Percentiles rank a stretch among this genome's conserved stretches.
Evolutionary conservation across 2,797 vertebrate species (phyloP).

Genomic region (Siniperca obscura): DNA sequence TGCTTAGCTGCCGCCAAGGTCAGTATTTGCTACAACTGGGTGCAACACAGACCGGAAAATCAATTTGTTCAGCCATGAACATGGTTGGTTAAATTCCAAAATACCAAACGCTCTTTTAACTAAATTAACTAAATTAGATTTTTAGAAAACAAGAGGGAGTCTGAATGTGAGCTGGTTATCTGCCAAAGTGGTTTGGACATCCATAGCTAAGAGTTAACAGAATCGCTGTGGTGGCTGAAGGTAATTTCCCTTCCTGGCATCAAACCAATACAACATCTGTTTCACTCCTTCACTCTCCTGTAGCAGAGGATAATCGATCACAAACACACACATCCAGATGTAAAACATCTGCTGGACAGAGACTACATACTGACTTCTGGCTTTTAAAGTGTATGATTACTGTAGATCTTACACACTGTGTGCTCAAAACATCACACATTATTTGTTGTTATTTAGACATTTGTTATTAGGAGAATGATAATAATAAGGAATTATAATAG

Average conservation of each 20-base stretch:
- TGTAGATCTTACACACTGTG: not conserved
- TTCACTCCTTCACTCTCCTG: not conserved
- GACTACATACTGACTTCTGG: not conserved
- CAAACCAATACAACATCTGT: not conserved
- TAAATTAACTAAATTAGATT: constrained; percentile 1
- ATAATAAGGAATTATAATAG: too few species aligned
- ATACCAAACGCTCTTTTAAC: not conserved
- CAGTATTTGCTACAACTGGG: not conserved
- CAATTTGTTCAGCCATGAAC: not conserved
- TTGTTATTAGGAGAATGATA: too few species aligned
- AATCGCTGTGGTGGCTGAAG: not conserved
- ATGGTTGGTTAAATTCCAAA: not conserved
- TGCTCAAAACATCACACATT: too few species aligned
- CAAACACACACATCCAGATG: not conserved
- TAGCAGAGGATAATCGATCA: not conserved
- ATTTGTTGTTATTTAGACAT: too few species aligned
- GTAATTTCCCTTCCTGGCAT: constrained; percentile 17
- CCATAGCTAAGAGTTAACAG: too few species aligned
- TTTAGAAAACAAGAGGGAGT: constrained; percentile 20
- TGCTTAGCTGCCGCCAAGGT: not conserved
- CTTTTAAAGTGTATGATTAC: not conserved
- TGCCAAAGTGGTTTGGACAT: constrained; percentile 6
- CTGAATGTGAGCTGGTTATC: constrained; percentile 12
- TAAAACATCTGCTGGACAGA: not conserved
- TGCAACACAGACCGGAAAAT: not conserved